phyloP scores from a whole-genome alignment of 2,888 invertebrate species.

The Macroteleia sp. region DNA sequence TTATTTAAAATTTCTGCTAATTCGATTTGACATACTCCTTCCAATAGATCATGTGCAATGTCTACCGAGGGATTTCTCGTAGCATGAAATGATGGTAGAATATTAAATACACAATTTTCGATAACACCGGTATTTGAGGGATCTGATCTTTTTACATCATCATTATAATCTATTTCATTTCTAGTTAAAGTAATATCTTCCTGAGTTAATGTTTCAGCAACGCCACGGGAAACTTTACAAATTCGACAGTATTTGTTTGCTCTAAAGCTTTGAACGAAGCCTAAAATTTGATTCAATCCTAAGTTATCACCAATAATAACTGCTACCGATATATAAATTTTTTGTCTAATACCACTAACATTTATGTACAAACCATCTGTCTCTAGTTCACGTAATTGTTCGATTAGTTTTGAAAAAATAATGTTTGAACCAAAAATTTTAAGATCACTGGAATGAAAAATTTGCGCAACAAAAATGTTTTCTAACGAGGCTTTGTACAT shows the following conservation, averaged over 20 bases:
- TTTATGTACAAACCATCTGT: too few species aligned
- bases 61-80: slow-evolving; percentile 47
- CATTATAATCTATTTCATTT: neutral
- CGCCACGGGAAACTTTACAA: slow-evolving; percentile 35
- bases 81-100: slow-evolving; percentile 45
- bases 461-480: slow-evolving; percentile 45
- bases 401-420: slow-evolving; percentile 22
- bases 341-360: too few species aligned
- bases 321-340: too few species aligned
- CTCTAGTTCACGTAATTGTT: too few species aligned
- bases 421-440: slow-evolving; percentile 4
- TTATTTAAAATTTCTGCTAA: slow-evolving; percentile 19
- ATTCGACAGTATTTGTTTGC: slow-evolving; percentile 3
- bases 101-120: slow-evolving; percentile 26
- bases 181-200: neutral
- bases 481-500: slow-evolving; percentile 5
- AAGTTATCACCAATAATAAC: too few species aligned
- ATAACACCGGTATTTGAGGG: neutral
- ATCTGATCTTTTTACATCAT: neutral
- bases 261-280: neutral
- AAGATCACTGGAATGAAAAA: slow-evolving; percentile 34
- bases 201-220: slow-evolving; percentile 8
- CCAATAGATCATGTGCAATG: slow-evolving; percentile 63
- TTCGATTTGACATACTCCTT: slow-evolving; percentile 56
- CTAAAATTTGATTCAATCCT: neutral